Evolutionary conservation across 1,140 invertebrate species (phyloP).

Genomic region (Camponotus vicinus): DNA sequence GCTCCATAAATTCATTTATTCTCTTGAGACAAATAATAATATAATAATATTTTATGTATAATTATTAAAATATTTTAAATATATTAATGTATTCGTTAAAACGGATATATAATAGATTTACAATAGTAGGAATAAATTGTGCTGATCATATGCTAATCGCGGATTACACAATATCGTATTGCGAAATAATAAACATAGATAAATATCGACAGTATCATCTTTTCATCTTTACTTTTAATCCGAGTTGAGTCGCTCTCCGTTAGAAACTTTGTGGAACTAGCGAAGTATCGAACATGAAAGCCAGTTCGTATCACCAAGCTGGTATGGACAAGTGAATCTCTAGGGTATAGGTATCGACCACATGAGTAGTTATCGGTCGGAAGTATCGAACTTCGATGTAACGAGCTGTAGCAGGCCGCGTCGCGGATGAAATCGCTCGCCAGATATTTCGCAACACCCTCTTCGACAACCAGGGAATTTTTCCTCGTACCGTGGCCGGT

Average conservation of each 20-base stretch:
- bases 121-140: not conserved
- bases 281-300: constrained; percentile 9
- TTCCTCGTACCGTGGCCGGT: not conserved
- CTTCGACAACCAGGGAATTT: not conserved
- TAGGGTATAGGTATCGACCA: constrained; percentile 40
- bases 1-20: not conserved
- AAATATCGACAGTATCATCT: not conserved
- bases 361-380: constrained; percentile 42
- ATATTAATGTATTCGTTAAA: not conserved
- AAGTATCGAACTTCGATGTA: constrained; percentile 56
- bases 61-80: not conserved
- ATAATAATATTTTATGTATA: not conserved
- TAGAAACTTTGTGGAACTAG: constrained; percentile 44
- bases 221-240: not conserved
- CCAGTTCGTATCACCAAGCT: constrained; percentile 29
- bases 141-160: not conserved
- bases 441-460: constrained; percentile 20
- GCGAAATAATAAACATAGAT: not conserved
- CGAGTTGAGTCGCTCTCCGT: constrained; percentile 26
- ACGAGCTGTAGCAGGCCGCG: constrained; percentile 20
- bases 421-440: constrained; percentile 19
- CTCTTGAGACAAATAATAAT: not conserved
- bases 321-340: constrained; percentile 54
- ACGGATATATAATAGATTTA: not conserved
- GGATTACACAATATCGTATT: not conserved